Percentiles rank a stretch among this genome's conserved stretches.
Conservation (phyloP, 2,113 vertebrate species). For the Chloebia gouldiae region DNA sequence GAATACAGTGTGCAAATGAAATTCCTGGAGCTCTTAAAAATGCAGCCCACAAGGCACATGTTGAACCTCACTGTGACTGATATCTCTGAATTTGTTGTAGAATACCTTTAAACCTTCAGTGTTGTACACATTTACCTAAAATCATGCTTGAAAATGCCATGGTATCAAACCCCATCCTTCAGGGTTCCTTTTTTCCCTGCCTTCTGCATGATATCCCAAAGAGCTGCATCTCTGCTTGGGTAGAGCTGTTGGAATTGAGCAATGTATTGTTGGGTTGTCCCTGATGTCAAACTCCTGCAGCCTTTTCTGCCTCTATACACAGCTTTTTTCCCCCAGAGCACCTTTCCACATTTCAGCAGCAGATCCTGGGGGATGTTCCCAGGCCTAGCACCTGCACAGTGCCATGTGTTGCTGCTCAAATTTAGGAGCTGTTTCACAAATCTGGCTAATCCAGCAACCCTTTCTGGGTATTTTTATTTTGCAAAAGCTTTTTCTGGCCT, state of each 20-base stretch:
- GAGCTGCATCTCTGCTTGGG: fast-evolving
- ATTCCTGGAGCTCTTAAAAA: neutral
- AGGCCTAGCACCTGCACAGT: neutral
- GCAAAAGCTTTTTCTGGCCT: neutral
- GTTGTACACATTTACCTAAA: neutral
- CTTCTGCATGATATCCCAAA: neutral
- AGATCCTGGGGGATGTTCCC: neutral
- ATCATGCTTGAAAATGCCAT: neutral
- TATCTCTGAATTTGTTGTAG: neutral
- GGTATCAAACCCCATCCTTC: neutral
- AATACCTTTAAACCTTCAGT: neutral
- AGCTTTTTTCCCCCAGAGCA: neutral
- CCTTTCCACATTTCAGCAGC: neutral
- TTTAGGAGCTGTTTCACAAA: neutral
- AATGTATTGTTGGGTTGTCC: neutral
- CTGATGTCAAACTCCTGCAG: neutral
- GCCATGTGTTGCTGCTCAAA: neutral
- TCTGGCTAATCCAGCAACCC: neutral
- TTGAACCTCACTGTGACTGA: neutral
- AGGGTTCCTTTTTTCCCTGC: neutral
- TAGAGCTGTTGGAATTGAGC: neutral
- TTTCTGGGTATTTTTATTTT: neutral
- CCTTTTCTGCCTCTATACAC: neutral
- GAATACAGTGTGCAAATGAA: neutral
- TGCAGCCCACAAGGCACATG: neutral